Percentiles rank a stretch among this genome's conserved stretches.
Evolutionary conservation across 2,888 invertebrate species (phyloP).

Genomic region (Stenurella melanura): DNA sequence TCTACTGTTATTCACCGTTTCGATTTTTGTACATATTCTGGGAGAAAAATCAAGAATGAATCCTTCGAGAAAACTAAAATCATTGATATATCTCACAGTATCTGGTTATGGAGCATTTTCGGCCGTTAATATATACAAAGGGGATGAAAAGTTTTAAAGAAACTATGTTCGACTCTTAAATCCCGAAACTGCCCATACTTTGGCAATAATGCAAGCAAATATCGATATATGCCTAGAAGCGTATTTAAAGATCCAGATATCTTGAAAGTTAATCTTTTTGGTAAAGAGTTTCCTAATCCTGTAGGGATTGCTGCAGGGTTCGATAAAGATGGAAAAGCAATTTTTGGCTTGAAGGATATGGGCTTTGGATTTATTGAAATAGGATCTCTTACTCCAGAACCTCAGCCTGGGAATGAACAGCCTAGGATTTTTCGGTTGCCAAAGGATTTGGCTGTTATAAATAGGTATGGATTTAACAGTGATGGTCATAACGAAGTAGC

Average conservation of each 20-base stretch:
- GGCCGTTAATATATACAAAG: constrained; percentile 82
- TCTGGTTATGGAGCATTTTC: constrained; percentile 81
- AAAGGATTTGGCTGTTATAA: constrained; percentile 92
- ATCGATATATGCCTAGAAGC: constrained; percentile 82
- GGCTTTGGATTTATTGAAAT: constrained; percentile 98
- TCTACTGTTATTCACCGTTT: constrained; percentile 92
- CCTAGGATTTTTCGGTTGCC: constrained; percentile 93
- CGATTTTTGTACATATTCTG: constrained; percentile 65
- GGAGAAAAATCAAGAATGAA: too few relatives aligned
- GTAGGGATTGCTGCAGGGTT: constrained; percentile 99
- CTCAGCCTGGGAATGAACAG: constrained; percentile 94
- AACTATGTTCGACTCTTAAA: constrained; percentile 80
- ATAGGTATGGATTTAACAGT: constrained; percentile 97
- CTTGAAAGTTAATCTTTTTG: constrained; percentile 83
- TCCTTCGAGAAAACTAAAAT: constrained; percentile 78
- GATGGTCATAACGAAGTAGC: constrained; percentile 89
- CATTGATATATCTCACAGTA: constrained; percentile 79
- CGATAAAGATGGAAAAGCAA: constrained; percentile 97
- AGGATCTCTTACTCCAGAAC: constrained; percentile 95
- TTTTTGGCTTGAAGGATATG: constrained; percentile 85
- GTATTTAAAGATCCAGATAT: constrained; percentile 77
- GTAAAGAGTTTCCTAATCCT: constrained; percentile 87
- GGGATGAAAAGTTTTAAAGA: constrained; percentile 87
- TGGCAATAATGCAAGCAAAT: constrained; percentile 87
- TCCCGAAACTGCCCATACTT: constrained; percentile 88